phyloP scores from a whole-genome alignment of 2,797 vertebrate genomes.

The Loriculus beryllinus region DNA sequence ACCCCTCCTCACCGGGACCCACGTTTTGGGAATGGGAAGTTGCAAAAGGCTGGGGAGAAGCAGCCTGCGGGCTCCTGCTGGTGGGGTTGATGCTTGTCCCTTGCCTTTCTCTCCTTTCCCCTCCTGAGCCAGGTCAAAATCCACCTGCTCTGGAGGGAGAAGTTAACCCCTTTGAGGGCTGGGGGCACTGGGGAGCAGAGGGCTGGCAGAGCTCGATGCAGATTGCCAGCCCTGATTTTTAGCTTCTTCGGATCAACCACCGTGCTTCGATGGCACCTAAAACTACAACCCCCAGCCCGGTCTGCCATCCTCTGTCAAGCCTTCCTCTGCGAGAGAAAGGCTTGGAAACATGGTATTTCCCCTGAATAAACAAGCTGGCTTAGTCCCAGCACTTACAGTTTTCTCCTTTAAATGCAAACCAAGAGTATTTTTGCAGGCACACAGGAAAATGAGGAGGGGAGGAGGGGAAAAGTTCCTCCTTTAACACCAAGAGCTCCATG shows the following conservation, averaged over 20 bases:
- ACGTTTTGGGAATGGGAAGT: not conserved
- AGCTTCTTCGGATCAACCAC: constrained; percentile 24
- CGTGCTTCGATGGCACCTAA: constrained; percentile 43
- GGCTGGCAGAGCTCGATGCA: not conserved
- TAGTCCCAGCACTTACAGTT: constrained; percentile 22
- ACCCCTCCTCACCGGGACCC: not conserved
- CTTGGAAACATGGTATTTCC: constrained; percentile 36
- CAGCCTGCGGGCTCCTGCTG: not conserved
- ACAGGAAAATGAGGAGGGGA: constrained; percentile 42
- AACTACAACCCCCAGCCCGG: constrained; percentile 44
- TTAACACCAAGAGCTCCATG: constrained; percentile 40
- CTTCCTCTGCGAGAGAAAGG: not conserved
- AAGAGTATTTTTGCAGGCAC: constrained; percentile 42
- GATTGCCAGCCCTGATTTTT: constrained; percentile 42
- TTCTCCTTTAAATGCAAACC: constrained; percentile 59
- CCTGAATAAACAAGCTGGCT: constrained; percentile 57
- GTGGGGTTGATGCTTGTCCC: not conserved
- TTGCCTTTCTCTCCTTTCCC: not conserved
- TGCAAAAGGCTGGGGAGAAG: fast-evolving
- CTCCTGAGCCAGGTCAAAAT: constrained; percentile 25
- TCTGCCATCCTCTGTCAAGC: constrained; percentile 48
- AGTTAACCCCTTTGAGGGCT: not conserved
- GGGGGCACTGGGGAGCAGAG: not conserved
- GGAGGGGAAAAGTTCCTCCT: constrained; percentile 47
- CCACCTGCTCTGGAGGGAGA: not conserved